These are phyloP conservation scores for Chinchilla lanigera DNA, from an alignment of 2,113 vertebrate genomes.

Conservation along the genomic window DNA sequence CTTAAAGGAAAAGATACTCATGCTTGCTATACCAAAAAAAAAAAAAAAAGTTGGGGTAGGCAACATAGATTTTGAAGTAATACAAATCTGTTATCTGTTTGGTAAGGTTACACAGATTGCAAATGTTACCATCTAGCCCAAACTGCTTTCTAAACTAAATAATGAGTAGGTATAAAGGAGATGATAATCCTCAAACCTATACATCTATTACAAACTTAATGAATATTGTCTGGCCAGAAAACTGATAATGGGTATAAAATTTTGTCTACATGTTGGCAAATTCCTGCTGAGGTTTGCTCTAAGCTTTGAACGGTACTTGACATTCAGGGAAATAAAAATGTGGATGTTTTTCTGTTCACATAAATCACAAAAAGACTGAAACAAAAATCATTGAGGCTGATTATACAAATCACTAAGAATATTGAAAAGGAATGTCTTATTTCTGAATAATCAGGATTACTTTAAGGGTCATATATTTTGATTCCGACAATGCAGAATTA, in stretches of 20 bases:
- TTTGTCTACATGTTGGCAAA: conserved; percentile 34
- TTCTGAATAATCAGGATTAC: conserved; percentile 70
- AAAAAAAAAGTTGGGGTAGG: not conserved
- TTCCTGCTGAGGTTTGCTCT: conserved; percentile 69
- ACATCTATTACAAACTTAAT: conserved; percentile 46
- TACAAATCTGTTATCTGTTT: not conserved
- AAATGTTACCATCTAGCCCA: not conserved
- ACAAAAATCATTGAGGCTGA: conserved; percentile 59
- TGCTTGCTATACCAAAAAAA: not conserved
- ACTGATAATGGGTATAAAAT: conserved; percentile 51
- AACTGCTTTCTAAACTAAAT: conserved; percentile 25
- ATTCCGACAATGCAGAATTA: conserved; percentile 63
- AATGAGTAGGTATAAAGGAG: not conserved
- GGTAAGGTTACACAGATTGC: not conserved
- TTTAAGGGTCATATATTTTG: conserved; percentile 69
- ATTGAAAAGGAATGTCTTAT: conserved; percentile 74
- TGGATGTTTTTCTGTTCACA: not conserved
- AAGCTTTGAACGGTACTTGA: conserved; percentile 25
- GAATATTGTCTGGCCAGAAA: conserved; percentile 73
- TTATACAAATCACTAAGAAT: conserved; percentile 72
- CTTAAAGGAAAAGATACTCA: not conserved
- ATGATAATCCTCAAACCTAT: conserved; percentile 23
- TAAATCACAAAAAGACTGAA: conserved; percentile 38
- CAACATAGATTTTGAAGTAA: not conserved
- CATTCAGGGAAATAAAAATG: conserved; percentile 49